A percentile compares a stretch with the other conserved stretches of the same genome.
phyloP scores from a whole-genome alignment of 1,140 invertebrate genomes.

The Drosophila persimilis region DNA sequence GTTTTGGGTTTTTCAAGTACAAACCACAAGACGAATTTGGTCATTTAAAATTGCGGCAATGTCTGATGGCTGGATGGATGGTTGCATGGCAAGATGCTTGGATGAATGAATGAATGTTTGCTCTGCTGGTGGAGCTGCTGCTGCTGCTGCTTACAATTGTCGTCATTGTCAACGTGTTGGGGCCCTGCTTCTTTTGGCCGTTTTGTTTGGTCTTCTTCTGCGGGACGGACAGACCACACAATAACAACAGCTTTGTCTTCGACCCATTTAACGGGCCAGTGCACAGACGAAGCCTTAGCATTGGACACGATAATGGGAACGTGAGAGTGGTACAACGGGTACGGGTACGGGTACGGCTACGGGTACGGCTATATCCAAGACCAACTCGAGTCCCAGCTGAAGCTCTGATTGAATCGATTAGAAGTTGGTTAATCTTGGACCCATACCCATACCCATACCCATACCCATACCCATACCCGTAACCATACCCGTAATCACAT shows the following conservation, averaged over 20 bases:
- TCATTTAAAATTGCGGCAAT: conserved; percentile 76
- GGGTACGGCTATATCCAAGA: background rate
- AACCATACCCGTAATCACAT: conserved; percentile 35
- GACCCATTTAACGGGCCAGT: conserved; percentile 78
- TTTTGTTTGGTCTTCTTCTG: conserved; percentile 64
- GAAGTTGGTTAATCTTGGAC: conserved; percentile 51
- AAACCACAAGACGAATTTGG: conserved; percentile 80
- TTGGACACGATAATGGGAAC: conserved; percentile 48
- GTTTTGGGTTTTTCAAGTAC: conserved; percentile 75
- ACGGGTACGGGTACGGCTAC: no score
- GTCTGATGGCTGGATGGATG: conserved; percentile 48
- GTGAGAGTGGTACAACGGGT: conserved; percentile 35
- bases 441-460: no score
- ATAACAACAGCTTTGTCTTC: conserved; percentile 72
- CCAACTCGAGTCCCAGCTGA: conserved; percentile 1
- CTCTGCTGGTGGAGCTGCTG: conserved; percentile 40
- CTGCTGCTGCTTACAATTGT: conserved; percentile 67
- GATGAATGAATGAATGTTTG: conserved; percentile 36
- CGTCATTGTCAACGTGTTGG: conserved; percentile 75
- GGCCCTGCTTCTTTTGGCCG: conserved; percentile 31
- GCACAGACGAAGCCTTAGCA: conserved; percentile 47
- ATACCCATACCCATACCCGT: no score
- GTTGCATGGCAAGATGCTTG: conserved; percentile 15
- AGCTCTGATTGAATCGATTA: conserved; percentile 39
- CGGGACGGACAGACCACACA: conserved; percentile 50